These are phyloP conservation scores for Cebus imitator DNA, from an alignment of 2,113 vertebrate species.

Conservation along the genomic window DNA sequence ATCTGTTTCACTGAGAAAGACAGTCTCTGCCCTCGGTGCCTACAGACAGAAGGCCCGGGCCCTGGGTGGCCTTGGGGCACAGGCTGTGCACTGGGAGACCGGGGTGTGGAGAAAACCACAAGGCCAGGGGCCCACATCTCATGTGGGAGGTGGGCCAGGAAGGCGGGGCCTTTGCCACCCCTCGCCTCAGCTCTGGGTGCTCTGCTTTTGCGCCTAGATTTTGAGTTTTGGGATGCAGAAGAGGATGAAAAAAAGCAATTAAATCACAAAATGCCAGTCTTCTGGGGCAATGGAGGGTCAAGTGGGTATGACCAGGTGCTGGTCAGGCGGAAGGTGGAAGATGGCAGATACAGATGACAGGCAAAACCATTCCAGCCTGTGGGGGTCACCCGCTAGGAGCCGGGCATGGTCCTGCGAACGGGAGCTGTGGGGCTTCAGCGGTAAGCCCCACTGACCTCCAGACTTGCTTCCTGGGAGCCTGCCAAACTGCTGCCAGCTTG, in stretches of 20 bases:
- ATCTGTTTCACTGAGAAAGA: not conserved
- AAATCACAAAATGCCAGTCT: not conserved
- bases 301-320: not conserved
- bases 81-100: not conserved
- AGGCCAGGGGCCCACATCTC: not conserved
- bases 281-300: accelerated
- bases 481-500: not conserved
- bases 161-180: not conserved
- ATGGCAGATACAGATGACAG: not conserved
- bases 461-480: not conserved
- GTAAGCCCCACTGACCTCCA: not conserved
- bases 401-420: no score
- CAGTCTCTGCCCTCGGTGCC: not conserved
- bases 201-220: not conserved
- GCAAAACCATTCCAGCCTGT: not conserved
- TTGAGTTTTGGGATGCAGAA: not conserved
- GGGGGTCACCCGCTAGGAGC: not conserved
- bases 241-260: not conserved
- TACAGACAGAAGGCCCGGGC: not conserved
- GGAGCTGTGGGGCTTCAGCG: not conserved
- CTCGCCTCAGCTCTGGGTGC: not conserved
- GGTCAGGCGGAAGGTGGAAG: not conserved
- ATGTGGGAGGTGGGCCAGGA: not conserved
- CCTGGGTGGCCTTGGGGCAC: not conserved
- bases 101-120: not conserved